Conservation (phyloP, 2,888 invertebrate genomes). For the Vanessa cardui region DNA sequence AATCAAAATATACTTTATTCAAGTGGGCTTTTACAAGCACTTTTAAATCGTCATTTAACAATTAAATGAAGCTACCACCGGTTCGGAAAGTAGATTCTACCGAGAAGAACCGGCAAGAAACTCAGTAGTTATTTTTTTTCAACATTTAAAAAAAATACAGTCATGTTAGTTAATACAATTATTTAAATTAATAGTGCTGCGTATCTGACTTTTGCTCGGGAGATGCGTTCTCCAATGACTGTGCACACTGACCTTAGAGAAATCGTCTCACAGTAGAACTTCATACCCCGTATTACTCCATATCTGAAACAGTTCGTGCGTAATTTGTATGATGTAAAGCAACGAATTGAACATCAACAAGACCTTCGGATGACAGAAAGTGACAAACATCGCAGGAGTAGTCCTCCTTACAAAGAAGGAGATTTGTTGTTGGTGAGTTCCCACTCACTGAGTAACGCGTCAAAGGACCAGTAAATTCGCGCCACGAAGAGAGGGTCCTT, state of each 20-base stretch:
- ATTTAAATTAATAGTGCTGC: too few species aligned
- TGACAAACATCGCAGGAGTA: constrained; percentile 15
- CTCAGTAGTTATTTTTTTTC: too few species aligned
- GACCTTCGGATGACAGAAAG: constrained; percentile 25
- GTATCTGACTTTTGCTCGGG: constrained; percentile 19
- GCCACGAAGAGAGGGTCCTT: constrained; percentile 26
- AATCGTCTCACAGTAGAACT: constrained; percentile 8
- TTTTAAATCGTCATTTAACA: too few species aligned
- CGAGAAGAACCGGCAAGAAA: too few species aligned
- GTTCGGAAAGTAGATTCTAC: too few species aligned
- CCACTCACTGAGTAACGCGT: constrained; percentile 23
- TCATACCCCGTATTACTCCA: constrained; percentile 10
- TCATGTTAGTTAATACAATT: too few species aligned
- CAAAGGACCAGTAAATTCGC: constrained; percentile 27
- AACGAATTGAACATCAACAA: constrained; percentile 30
- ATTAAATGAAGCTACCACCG: too few species aligned
- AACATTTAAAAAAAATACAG: too few species aligned
- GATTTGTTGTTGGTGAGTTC: too few species aligned
- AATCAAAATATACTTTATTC: too few species aligned
- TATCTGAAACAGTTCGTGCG: not conserved
- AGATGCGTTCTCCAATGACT: not conserved
- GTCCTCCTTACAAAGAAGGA: constrained; percentile 10
- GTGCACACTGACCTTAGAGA: constrained; percentile 5
- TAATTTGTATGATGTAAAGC: constrained; percentile 20
- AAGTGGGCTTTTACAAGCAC: too few species aligned